These are phyloP conservation scores for Macrotis lagotis DNA, from an alignment of 2,113 vertebrate species.

Conservation along the genomic window DNA sequence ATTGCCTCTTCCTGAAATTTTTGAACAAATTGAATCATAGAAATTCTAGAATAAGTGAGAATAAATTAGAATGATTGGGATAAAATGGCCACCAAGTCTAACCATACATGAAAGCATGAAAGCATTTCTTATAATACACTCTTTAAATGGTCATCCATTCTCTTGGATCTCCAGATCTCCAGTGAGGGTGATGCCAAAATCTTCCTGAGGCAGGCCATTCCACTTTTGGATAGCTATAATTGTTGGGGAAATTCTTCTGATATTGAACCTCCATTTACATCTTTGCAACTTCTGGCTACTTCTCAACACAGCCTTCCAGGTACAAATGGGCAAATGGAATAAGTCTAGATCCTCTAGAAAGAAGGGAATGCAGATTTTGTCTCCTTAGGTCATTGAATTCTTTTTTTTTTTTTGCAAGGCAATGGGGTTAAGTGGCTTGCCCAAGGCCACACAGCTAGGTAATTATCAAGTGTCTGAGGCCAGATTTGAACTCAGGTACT, in stretches of 20 bases:
- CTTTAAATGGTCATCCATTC: not conserved
- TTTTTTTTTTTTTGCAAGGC: too few relatives aligned
- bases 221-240: not conserved
- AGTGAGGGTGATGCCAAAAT: not conserved
- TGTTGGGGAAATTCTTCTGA: not conserved
- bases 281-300: not conserved
- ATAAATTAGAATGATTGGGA: not conserved
- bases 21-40: not conserved
- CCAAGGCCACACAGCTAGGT: too few relatives aligned
- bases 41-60: not conserved
- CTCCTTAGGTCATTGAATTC: not conserved
- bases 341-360: not conserved
- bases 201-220: not conserved
- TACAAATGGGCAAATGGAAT: not conserved
- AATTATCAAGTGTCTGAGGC: too few relatives aligned
- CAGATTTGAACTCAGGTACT: too few relatives aligned
- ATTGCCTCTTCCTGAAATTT: not conserved
- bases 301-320: not conserved
- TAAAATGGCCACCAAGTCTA: not conserved
- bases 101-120: not conserved
- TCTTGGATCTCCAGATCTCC: not conserved
- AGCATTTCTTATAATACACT: not conserved
- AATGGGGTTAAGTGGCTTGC: too few relatives aligned
- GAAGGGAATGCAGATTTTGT: not conserved
- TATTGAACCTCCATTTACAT: not conserved